A percentile compares a stretch with the other conserved stretches of the same genome.
Evolutionary conservation across 2,113 vertebrate genomes (phyloP).

Genomic region (Tachysurus vachellii): DNA sequence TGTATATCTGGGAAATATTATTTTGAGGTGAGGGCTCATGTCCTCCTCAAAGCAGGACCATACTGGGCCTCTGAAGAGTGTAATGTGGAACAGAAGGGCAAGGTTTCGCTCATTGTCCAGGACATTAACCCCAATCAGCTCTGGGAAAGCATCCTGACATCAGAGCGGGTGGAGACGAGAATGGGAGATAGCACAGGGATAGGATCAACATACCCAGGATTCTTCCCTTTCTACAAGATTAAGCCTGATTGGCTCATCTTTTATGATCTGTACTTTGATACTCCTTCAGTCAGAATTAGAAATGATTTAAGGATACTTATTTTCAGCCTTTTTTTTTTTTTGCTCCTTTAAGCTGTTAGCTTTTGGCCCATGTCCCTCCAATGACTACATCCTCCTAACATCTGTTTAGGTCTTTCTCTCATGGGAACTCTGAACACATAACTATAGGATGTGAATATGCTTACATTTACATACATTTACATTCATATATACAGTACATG

Average conservation of each 20-base stretch:
- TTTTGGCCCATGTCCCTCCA: conserved; percentile 27
- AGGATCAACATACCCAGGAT: conserved; percentile 46
- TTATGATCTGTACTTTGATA: conserved; percentile 49
- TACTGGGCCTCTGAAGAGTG: conserved; percentile 50
- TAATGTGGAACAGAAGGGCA: conserved; percentile 71
- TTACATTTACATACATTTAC: conserved; percentile 22
- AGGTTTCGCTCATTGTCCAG: conserved; percentile 59
- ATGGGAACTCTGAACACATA: conserved; percentile 12
- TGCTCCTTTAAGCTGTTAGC: conserved; percentile 3
- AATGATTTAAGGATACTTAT: conserved; percentile 40
- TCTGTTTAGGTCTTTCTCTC: conserved; percentile 34
- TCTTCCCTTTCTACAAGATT: conserved; percentile 51
- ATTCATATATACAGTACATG: conserved; percentile 42
- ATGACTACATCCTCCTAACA: conserved; percentile 41
- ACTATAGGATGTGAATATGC: conserved; percentile 23
- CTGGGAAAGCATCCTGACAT: conserved; percentile 52
- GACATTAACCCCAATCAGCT: conserved; percentile 71
- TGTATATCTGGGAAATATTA: conserved; percentile 69
- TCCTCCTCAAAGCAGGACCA: conserved; percentile 56
- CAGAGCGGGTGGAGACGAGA: conserved; percentile 31
- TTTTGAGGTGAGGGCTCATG: conserved; percentile 56
- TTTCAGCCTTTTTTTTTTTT: conserved; percentile 17
- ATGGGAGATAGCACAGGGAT: conserved; percentile 30
- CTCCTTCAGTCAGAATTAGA: conserved; percentile 48
- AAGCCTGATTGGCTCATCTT: conserved; percentile 52